phyloP scores from a whole-genome alignment of 2,113 vertebrate genomes.

The Amphilophus citrinellus region DNA sequence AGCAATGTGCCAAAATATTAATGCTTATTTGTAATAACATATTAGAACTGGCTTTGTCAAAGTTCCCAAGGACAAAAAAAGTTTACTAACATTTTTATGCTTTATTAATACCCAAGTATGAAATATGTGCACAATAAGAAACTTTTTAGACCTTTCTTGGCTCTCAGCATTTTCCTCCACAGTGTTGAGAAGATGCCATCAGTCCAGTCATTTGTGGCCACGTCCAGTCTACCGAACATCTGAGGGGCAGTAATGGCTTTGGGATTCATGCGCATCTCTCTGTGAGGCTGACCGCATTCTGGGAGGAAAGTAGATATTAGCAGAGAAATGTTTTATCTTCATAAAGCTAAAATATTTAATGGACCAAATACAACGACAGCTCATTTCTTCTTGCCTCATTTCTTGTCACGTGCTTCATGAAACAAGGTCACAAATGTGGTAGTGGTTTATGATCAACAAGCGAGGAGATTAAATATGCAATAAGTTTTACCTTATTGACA shows the following conservation, averaged over 20 bases:
- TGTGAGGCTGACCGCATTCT: conserved; percentile 94
- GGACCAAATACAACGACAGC: not conserved
- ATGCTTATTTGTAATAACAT: no score
- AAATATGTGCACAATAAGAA: not conserved
- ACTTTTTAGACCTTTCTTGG: conserved; percentile 89
- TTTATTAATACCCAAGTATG: not conserved
- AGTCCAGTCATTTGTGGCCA: conserved; percentile 97
- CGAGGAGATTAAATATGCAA: not conserved
- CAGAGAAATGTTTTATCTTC: conserved; percentile 12
- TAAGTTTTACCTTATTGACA: not conserved
- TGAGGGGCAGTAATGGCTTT: conserved; percentile 97
- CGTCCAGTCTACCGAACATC: conserved; percentile 96
- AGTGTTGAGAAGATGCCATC: conserved; percentile 97
- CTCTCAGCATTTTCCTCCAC: conserved; percentile 95
- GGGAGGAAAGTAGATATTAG: not conserved
- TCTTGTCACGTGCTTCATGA: not conserved
- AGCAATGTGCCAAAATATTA: no score
- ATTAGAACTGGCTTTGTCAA: not conserved
- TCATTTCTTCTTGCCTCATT: not conserved
- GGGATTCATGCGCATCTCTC: conserved; percentile 99
- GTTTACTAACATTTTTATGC: no score
- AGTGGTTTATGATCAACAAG: not conserved
- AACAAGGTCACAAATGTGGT: not conserved
- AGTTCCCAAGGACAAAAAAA: not conserved
- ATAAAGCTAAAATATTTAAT: not conserved